These are phyloP conservation scores for Eupithecia inturbata DNA, from an alignment of 2,888 invertebrate genomes.

Conservation along the genomic window DNA sequence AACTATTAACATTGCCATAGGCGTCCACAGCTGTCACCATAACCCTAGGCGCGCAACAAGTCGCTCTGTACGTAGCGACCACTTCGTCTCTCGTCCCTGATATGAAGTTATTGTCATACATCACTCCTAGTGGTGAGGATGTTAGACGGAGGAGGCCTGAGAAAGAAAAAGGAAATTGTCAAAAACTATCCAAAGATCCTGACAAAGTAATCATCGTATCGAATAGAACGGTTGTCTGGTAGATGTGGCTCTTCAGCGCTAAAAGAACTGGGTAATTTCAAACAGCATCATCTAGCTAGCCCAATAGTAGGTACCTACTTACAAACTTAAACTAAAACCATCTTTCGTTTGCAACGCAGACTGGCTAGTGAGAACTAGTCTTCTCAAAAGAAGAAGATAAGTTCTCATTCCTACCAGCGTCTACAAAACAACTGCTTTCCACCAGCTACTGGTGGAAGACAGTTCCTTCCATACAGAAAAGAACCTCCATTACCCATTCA, in stretches of 20 bases:
- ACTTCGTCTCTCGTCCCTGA: constrained; percentile 88
- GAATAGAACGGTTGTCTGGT: not conserved
- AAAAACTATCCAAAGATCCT: not conserved
- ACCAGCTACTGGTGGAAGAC: too few species aligned
- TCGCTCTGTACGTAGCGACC: constrained; percentile 87
- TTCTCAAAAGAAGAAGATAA: too few species aligned
- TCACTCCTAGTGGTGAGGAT: constrained; percentile 85
- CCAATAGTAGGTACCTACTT: too few species aligned
- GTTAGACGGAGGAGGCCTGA: constrained; percentile 85
- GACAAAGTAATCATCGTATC: not conserved
- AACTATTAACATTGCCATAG: constrained; percentile 86
- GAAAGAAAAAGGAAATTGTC: constrained; percentile 3
- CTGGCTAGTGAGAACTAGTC: too few species aligned
- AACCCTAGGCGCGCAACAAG: constrained; percentile 89
- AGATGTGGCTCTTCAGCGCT: not conserved
- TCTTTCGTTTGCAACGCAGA: too few species aligned
- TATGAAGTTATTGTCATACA: constrained; percentile 85
- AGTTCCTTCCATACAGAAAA: too few species aligned
- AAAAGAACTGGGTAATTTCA: too few species aligned
- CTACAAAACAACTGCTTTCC: too few species aligned
- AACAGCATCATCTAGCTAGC: too few species aligned
- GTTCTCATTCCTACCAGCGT: too few species aligned
- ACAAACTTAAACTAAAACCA: not conserved
- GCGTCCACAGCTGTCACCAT: constrained; percentile 88
- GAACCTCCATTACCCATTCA: not conserved